Percentiles rank a stretch among this genome's conserved stretches.
phyloP scores from a whole-genome alignment of 2,888 invertebrate species.

The Ectemnius lituratus region DNA sequence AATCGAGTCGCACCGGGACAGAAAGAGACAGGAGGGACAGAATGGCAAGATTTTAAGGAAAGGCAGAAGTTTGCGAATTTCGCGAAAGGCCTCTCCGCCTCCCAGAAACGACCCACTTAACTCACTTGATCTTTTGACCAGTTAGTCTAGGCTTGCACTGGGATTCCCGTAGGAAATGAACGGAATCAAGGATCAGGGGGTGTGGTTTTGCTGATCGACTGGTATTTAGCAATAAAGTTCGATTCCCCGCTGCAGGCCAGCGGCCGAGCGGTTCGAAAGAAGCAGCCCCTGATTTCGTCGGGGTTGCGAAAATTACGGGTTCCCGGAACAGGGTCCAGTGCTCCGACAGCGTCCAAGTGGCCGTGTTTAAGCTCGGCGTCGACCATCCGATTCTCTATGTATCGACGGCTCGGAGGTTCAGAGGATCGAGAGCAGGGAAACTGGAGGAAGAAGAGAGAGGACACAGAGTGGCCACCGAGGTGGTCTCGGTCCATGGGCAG shows the following conservation, averaged over 20 bases:
- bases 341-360: slow-evolving; percentile 60
- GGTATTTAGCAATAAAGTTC: slow-evolving; percentile 78
- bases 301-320: slow-evolving; percentile 77
- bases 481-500: slow-evolving; percentile 57
- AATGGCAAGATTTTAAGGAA: neutral
- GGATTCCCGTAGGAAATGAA: slow-evolving; percentile 34
- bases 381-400: slow-evolving; percentile 60
- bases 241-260: slow-evolving; percentile 69
- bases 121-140: slow-evolving; percentile 51
- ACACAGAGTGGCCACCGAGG: slow-evolving; percentile 63
- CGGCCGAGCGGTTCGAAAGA: slow-evolving; percentile 62
- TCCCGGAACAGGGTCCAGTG: slow-evolving; percentile 36
- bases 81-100: neutral
- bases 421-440: neutral
- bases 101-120: slow-evolving; percentile 45
- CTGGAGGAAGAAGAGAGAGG: slow-evolving; percentile 46
- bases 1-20: neutral
- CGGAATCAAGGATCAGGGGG: slow-evolving; percentile 24
- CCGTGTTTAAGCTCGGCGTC: slow-evolving; percentile 61
- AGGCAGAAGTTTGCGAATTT: slow-evolving; percentile 8
- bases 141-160: slow-evolving; percentile 25
- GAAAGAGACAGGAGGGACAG: neutral
- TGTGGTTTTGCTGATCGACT: slow-evolving; percentile 76
- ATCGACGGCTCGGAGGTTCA: slow-evolving; percentile 35
- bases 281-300: slow-evolving; percentile 77